Evolutionary conservation across 2,888 invertebrate species (phyloP).

Genomic region (Scaptomyza polygonia): DNA sequence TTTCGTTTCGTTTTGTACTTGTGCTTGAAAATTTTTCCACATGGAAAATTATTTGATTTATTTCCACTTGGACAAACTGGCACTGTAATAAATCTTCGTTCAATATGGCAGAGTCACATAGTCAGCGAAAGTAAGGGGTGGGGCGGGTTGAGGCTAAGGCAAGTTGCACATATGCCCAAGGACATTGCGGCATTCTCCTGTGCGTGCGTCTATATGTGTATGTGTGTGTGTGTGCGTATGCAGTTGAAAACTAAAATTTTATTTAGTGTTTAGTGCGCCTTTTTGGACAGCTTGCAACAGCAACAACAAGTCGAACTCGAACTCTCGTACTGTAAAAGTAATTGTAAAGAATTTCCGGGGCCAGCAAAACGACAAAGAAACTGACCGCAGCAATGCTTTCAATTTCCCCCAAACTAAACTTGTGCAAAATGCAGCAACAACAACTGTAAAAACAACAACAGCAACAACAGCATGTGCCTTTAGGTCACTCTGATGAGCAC

Average conservation of each 20-base stretch:
- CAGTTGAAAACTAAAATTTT: constrained; percentile 78
- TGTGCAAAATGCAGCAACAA: constrained; percentile 48
- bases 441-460: constrained; percentile 27
- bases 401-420: constrained; percentile 62
- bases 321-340: constrained; percentile 42
- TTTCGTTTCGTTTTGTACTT: background rate
- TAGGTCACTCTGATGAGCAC: constrained; percentile 65
- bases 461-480: constrained; percentile 20
- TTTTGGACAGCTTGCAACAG: constrained; percentile 65
- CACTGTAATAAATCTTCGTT: constrained; percentile 83
- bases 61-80: constrained; percentile 82
- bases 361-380: constrained; percentile 47
- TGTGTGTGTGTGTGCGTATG: constrained; percentile 48
- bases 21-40: constrained; percentile 78
- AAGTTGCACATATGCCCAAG: constrained; percentile 51
- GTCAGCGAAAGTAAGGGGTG: constrained; percentile 17
- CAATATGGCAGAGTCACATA: constrained; percentile 75
- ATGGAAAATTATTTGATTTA: constrained; percentile 83
- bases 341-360: constrained; percentile 52
- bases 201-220: constrained; percentile 26
- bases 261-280: constrained; percentile 78
- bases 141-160: background rate
- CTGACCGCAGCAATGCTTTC: constrained; percentile 73
- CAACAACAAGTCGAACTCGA: constrained; percentile 8
- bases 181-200: constrained; percentile 51